Base-by-base conservation (phyloP, 2,888 invertebrate species). In the Ormia ochracea region DNA sequence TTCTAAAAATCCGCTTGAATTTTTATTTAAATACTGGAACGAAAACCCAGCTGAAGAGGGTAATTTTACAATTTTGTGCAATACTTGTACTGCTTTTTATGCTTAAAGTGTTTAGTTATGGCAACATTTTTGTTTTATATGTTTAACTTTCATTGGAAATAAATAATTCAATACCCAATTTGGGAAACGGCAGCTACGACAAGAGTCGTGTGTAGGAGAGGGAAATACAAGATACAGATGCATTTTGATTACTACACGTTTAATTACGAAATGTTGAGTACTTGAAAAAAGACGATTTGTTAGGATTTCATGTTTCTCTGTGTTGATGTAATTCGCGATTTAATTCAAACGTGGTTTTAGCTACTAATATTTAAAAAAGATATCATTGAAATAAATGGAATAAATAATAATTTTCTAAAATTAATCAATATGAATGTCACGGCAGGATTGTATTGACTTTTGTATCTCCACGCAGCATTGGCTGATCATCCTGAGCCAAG, bases 261-360 rank as follows among this genome's bases (percentile, higher is more conserved):
- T 61, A 54, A 61, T 76, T 59, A 33, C 68, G 68, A 68, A 76
- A 69, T 76, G 12, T 69, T 68, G 52, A 66, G 58, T 66, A 66
- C 59, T 66, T 33, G 21, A 2, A 58, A 58, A 65, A 65, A 48
- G 38, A 65, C 17, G 38, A 65, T 56, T 65, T 73, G 45, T 17
- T 56, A 66, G 50, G 50, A 50, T 58, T 26, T 74, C 21, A 58
- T 50, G 50, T 66, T 59, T 45, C 14, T 28, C 10, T 31, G 17
- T n/a, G 26, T 58, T 58, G 45, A 45, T 28, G 48, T 31, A 31
- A 58, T 65, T 43, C 23, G 7, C 5, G 36, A 36, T 50, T 65
- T 50, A 12, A 36, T 33, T 65, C 23, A 50, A 54, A 19, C 21
- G 52, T 21, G 17, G 12, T 19, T 38, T 36, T 21, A 19, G 38